Evolutionary conservation across 2,888 invertebrate species (phyloP).

Genomic region (Slavum lentiscoides): DNA sequence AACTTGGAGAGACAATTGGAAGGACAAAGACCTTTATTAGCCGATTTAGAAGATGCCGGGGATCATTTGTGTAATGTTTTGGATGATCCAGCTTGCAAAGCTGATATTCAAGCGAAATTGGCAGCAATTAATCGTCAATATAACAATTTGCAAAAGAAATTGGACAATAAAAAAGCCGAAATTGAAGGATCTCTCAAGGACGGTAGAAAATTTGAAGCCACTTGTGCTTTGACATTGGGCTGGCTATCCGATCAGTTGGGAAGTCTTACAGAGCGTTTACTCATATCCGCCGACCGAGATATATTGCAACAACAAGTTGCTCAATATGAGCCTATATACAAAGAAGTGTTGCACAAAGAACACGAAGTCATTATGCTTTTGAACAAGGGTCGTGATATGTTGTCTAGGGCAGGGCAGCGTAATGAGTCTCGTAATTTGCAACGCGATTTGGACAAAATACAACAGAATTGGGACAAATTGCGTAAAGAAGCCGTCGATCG

Average conservation of each 20-base stretch:
- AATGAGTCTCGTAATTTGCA: conserved; percentile 69
- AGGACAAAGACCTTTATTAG: conserved; percentile 82
- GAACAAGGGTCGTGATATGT: conserved; percentile 82
- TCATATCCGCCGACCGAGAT: conserved; percentile 83
- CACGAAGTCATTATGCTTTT: conserved; percentile 92
- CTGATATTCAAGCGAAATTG: conserved; percentile 88
- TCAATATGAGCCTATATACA: conserved; percentile 85
- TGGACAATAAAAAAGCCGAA: conserved; percentile 87
- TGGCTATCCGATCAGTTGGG: conserved; percentile 85
- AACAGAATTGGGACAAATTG: conserved; percentile 88
- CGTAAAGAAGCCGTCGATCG: conserved; percentile 85
- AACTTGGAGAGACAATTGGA: conserved; percentile 85
- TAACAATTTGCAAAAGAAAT: conserved; percentile 83
- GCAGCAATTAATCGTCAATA: conserved; percentile 85
- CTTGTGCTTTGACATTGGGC: conserved; percentile 83
- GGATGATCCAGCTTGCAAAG: conserved; percentile 85
- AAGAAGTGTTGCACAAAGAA: conserved; percentile 84
- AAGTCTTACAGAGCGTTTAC: conserved; percentile 73
- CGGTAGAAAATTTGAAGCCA: conserved; percentile 86
- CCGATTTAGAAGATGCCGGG: conserved; percentile 89
- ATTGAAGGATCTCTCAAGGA: conserved; percentile 76
- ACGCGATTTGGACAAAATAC: conserved; percentile 84
- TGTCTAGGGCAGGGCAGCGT: conserved; percentile 63
- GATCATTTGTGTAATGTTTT: conserved; percentile 82
- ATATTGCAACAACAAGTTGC: conserved; percentile 84